phyloP scores from a whole-genome alignment of 2,113 vertebrate species.

The Anseranas semipalmata region DNA sequence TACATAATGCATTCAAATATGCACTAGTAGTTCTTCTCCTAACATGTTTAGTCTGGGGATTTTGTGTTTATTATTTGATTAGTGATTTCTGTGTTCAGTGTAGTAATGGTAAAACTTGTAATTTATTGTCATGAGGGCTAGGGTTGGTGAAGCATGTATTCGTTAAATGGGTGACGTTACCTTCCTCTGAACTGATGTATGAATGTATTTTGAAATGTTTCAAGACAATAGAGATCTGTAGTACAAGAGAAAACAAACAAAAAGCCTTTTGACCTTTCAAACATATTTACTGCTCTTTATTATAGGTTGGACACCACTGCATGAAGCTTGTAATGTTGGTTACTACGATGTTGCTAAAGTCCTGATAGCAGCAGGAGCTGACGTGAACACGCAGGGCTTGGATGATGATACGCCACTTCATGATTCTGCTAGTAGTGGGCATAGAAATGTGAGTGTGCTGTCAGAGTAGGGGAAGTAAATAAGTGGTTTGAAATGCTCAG shows the following conservation, averaged over 20 bases:
- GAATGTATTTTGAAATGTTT: neutral
- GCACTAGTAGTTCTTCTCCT: neutral
- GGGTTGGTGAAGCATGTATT: neutral
- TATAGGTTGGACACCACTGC: slow-evolving; percentile 95
- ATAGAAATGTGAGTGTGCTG: slow-evolving; percentile 87
- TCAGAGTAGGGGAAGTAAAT: neutral
- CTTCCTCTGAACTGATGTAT: neutral
- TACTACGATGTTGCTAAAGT: slow-evolving; percentile 97
- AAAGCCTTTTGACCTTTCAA: neutral
- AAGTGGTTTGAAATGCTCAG: neutral
- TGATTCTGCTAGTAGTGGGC: slow-evolving; percentile 96
- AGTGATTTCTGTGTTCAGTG: neutral
- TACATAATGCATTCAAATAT: neutral
- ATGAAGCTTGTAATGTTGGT: slow-evolving; percentile 97
- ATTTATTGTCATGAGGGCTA: neutral
- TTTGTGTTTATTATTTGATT: neutral
- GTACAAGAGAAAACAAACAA: neutral
- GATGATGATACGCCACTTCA: slow-evolving; percentile 98
- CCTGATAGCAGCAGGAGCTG: slow-evolving; percentile 93
- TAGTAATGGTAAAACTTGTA: neutral
- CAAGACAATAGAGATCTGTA: neutral
- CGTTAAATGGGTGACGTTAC: neutral
- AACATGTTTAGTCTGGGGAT: neutral
- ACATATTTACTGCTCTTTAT: neutral
- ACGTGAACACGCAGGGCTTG: slow-evolving; percentile 97